phyloP scores from a whole-genome alignment of 2,797 vertebrate genomes.

The Rhabdophis nuchalis region DNA sequence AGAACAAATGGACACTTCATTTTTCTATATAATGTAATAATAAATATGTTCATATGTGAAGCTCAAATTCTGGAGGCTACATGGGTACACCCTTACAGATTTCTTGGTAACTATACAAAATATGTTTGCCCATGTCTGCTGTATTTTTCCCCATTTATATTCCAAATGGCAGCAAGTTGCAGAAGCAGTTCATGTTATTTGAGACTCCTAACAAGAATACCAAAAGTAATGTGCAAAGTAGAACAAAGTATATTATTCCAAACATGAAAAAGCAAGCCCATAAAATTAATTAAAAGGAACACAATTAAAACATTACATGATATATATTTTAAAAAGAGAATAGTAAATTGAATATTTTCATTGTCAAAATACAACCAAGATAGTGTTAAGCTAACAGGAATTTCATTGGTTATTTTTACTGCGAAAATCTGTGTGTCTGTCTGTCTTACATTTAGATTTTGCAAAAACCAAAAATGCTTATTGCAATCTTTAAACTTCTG shows the following conservation, averaged over 20 bases:
- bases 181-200: background rate
- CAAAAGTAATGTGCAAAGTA: background rate
- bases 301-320: background rate
- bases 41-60: background rate
- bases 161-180: background rate
- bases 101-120: background rate
- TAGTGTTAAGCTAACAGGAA: background rate
- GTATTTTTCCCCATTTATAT: background rate
- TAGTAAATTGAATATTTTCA: background rate
- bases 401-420: background rate
- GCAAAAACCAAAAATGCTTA: background rate
- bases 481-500: background rate
- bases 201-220: background rate
- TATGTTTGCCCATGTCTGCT: background rate
- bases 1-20: background rate
- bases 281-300: background rate
- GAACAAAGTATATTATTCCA: background rate
- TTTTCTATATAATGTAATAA: background rate
- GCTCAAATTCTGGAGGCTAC: background rate
- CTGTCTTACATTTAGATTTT: background rate
- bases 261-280: background rate
- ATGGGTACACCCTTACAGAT: background rate
- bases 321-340: background rate
- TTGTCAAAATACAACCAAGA: background rate
- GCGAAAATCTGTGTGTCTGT: background rate